These are phyloP conservation scores for Montipora capricornis DNA, from an alignment of 64 coral and sea anemone species.

Conservation along the genomic window DNA sequence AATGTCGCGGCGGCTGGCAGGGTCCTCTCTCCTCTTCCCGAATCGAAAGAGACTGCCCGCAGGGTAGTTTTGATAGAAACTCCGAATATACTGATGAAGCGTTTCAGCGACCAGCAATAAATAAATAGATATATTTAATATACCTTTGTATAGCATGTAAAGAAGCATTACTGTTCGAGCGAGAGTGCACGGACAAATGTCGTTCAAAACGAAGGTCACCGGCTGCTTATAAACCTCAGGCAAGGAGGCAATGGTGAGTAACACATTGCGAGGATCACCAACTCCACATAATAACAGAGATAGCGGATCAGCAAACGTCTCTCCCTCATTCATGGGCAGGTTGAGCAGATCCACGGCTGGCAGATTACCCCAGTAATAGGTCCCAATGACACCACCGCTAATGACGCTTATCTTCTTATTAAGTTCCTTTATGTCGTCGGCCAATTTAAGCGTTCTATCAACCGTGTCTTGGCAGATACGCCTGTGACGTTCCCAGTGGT, in stretches of 20 bases:
- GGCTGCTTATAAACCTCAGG: constrained; percentile 47
- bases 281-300: constrained; percentile 66
- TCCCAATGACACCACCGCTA: background rate
- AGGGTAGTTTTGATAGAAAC: too few relatives aligned
- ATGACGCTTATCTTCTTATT: background rate
- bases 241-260: constrained; percentile 58
- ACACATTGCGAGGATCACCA: constrained; percentile 65
- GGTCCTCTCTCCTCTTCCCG: too few relatives aligned
- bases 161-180: constrained; percentile 50
- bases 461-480: background rate
- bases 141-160: constrained; percentile 66
- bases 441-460: constrained; percentile 8
- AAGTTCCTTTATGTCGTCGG: too few relatives aligned
- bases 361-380: constrained; percentile 69
- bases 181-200: constrained; percentile 64
- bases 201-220: constrained; percentile 65
- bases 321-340: constrained; percentile 57
- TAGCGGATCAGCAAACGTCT: constrained; percentile 7
- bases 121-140: background rate
- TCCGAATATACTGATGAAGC: too few relatives aligned
- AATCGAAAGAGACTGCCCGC: too few relatives aligned
- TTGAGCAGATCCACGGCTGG: constrained; percentile 69
- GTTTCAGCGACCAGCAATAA: background rate
- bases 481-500: constrained; percentile 30
- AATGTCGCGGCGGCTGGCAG: too few relatives aligned